Base-by-base conservation (phyloP, 1,140 invertebrate genomes). In the Penaeus japonicus region DNA sequence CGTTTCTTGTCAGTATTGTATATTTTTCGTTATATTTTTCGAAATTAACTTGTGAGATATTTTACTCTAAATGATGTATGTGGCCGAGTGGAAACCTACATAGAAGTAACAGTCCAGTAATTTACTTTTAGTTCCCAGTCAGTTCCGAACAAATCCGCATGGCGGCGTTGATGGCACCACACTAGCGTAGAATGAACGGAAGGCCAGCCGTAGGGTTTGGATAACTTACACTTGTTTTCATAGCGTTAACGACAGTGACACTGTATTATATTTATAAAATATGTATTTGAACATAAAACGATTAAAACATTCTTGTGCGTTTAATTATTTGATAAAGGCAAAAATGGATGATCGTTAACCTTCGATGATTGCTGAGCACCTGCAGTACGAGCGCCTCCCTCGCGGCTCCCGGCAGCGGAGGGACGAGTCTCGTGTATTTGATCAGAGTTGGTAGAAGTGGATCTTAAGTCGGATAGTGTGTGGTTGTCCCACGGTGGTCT, bases 371-470 rank as follows among this genome's bases (percentile, higher is more conserved):
- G 47, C 47, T 7, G 47, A 47, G 47, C 47, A 32, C n/a, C 70
- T 27, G 70, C 70, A 27, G 70, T 73, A 73, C 70, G 70, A 73
- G 35, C 27, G 70, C 35, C 35, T 30, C 12, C 27, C 70, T 18
- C 35, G 15, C 35, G 35, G 70, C 70, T 32, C 70, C 12, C 35
- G 70, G 70, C 70, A 73, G 35, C 70, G 70, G 27, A 12, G 27
- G 70, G 70, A 32, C 70, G 27, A 32, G 70, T 73, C 70, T 27
- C 70, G 70, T 73, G 70, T 73, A 73, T 73, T 73, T 73, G 70
- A 73, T 32, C 70, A 32, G 70, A 73, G 70, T 73, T 73, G 70
- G 70, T 73, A 73, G 70, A 73, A 73, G 70, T 73, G 70, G 35
- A 73, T 73, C 70, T 73, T 73, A 32, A 73, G 35, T 73, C 70